Base-by-base conservation (phyloP, 2,113 vertebrate genomes). In the Athene noctua region DNA sequence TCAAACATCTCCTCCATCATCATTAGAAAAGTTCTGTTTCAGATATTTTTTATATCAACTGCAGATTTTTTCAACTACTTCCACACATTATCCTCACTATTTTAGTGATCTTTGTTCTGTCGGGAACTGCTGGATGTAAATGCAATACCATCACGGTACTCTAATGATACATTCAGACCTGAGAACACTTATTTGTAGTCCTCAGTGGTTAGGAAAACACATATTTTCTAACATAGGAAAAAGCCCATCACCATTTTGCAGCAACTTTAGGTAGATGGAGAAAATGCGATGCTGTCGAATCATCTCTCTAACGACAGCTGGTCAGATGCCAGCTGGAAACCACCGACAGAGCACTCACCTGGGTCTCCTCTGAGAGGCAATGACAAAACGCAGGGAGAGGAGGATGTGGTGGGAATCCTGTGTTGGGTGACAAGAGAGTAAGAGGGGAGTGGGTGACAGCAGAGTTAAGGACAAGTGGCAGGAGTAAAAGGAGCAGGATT, bases 261-360 rank as follows among this genome's bases (percentile, higher is more conserved):
- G 49, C 36, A 52, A 40, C 34, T 88, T 77, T 75, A 83, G 63
- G 52, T 46, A 62, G 49, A 61, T 30, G 59, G 54, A 57, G 67
- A 88, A 77, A 73, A 82, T 27, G 19, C 0, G 2, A 32, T 16
- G 13, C 36, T 49, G 19, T 61, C 0, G 0, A 63, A 38, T 59
- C 66, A 77, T 12, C 15, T 68, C 54, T 86, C 61, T 66, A 72
- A 40, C 20, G 79, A 21, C n/a, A 65, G 3, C 59, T 54, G 88
- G 49, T 55, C 23, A 80, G 49, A 36, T 61, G 62, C 40, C 82
- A 77, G 52, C 66, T 94, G 77, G 51, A 94, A 90, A 72, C 10
- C 46, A 54, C 27, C 52, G 72, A 15, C 38, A 38, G 70, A 80
- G 25, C 34, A 18, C 16, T 91, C 5, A 13, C 36, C 27, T 70